Base-by-base conservation (phyloP, 2,888 invertebrate species). In the Mesorhabditis sp. region DNA sequence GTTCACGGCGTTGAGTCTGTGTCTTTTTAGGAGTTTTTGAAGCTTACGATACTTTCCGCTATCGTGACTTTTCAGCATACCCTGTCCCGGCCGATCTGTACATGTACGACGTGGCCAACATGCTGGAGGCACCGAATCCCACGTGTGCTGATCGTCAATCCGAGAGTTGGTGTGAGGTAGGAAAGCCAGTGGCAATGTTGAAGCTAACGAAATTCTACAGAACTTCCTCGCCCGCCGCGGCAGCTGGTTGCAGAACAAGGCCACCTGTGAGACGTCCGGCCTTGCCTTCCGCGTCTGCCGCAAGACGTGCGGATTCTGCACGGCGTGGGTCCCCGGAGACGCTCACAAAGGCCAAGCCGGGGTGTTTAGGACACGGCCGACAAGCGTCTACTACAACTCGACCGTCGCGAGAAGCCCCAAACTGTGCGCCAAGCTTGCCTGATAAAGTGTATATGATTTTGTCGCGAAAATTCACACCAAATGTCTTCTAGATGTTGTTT, bases 221-320 rank as follows among this genome's bases (percentile, higher is more conserved):
- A 74, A 76, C 0, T 78, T 78, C 45, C 76, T 78, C 28, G 75
- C 78, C 4, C 71, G 66, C 58, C 64, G 71, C 1, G 75, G 75
- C 58, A 70, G 73, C 62, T 78, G 80, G 78, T 72, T 74, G 43
- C 68, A 77, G 66, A 75, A 75, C 68, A 67, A 76, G 3, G 68
- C 76, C 66, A 76, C 77, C 45, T 81, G 81, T 43, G 74, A 79
- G 7, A 77, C 79, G 43, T 79, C 81, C 5, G 79, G 80, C 58
- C 76, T 82, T 43, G 82, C 82, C 3, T 82, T 82, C 70, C 64
- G 80, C 63, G 78, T 82, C 15, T 82, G 82, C 67, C 66, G 79
- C 68, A 81, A 79, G 67, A 79, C 78, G 3, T 82, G 82, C 65
- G 82, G 82, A 65, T 82, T 76, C 67, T 82, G 82, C 62, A 71